Evolutionary conservation across 2,888 invertebrate species (phyloP).

Genomic region (Cheilosia urbana): DNA sequence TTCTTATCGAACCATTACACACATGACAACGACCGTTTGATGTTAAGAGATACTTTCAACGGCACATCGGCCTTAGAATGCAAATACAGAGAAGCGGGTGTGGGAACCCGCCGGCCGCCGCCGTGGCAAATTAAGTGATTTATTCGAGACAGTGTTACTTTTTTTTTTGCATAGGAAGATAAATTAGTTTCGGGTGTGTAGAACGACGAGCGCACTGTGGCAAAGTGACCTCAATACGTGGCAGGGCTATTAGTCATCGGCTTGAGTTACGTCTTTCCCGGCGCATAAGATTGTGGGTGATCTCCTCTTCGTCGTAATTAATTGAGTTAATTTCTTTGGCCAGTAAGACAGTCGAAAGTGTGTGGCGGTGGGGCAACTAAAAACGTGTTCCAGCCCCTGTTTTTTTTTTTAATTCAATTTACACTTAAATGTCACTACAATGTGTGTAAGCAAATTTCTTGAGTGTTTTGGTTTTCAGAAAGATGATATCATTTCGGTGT

Average conservation of each 20-base stretch:
- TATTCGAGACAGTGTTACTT: conserved; percentile 20
- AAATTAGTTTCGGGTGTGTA: conserved; percentile 42
- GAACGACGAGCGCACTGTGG: conserved; percentile 18
- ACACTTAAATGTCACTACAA: neutral
- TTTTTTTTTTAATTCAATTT: conserved; percentile 11
- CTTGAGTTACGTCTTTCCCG: conserved; percentile 10
- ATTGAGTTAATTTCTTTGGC: conserved; percentile 43
- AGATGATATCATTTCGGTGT: conserved; percentile 17
- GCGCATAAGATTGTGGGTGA: conserved; percentile 20
- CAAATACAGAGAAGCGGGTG: neutral
- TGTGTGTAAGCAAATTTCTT: neutral
- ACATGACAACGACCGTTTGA: conserved; percentile 30
- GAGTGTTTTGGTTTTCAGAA: conserved; percentile 1
- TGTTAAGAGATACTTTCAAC: conserved; percentile 33
- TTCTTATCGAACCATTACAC: conserved; percentile 29
- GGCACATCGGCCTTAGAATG: neutral
- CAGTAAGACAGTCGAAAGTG: neutral
- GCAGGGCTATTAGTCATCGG: conserved; percentile 54
- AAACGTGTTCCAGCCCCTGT: neutral
- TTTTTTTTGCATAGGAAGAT: conserved; percentile 39
- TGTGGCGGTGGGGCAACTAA: neutral
- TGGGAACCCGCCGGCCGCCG: neutral
- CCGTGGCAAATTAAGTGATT: conserved; percentile 40
- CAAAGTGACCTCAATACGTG: conserved; percentile 55
- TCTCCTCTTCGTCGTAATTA: conserved; percentile 51